These are phyloP conservation scores for Tichodroma muraria DNA, from an alignment of 2,113 vertebrate species.

Conservation along the genomic window DNA sequence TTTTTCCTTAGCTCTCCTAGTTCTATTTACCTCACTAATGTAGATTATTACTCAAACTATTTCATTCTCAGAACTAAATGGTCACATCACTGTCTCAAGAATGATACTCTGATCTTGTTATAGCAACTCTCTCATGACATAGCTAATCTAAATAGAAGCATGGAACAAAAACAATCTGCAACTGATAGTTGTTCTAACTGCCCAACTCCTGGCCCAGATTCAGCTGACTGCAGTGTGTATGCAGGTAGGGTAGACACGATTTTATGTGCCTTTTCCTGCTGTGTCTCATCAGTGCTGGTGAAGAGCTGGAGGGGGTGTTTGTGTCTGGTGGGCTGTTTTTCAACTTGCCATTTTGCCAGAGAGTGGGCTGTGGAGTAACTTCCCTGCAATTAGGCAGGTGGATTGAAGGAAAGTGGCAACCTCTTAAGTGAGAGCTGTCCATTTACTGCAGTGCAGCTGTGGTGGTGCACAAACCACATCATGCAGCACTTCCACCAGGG, in stretches of 20 bases:
- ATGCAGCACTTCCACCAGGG: neutral
- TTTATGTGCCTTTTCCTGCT: neutral
- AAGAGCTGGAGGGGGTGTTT: neutral
- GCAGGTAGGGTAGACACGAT: neutral
- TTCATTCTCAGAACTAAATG: neutral
- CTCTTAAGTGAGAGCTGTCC: neutral
- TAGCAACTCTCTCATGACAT: neutral
- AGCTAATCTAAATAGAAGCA: neutral
- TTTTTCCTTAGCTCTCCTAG: neutral
- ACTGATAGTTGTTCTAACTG: neutral
- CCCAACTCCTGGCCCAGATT: neutral
- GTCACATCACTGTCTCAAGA: neutral
- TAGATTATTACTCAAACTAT: neutral
- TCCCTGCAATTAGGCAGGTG: neutral
- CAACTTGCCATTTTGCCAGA: neutral
- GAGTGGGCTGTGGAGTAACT: neutral
- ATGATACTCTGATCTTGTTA: neutral
- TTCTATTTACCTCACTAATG: neutral
- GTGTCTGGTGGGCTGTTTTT: neutral
- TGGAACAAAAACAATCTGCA: neutral
- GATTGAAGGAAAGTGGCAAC: neutral
- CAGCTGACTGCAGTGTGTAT: neutral
- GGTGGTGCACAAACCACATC: neutral
- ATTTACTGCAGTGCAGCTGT: neutral
- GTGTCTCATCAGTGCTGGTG: neutral